A percentile compares a stretch with the other conserved stretches of the same genome.
Evolutionary conservation across 2,113 vertebrate genomes (phyloP).

Genomic region (Edolisoma coerulescens): DNA sequence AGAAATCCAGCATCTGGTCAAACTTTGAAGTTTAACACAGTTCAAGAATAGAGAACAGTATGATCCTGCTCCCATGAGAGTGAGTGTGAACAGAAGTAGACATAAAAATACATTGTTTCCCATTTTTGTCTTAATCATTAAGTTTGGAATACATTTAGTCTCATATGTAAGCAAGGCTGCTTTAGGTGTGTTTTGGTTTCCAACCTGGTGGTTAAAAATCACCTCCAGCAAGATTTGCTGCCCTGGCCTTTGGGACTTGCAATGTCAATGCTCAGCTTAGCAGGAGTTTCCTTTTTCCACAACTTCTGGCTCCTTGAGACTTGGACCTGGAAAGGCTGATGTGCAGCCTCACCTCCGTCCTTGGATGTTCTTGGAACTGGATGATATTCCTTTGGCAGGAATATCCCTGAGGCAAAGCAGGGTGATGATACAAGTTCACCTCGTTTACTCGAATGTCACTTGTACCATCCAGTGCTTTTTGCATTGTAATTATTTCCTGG

Average conservation of each 20-base stretch:
- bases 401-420: constrained; percentile 50
- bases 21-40: not conserved
- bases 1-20: not conserved
- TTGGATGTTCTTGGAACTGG: constrained; percentile 39
- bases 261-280: not conserved
- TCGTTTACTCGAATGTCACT: constrained; percentile 52
- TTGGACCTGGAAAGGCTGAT: not conserved
- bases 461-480: constrained; percentile 43
- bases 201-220: not conserved
- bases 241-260: not conserved
- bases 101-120: not conserved
- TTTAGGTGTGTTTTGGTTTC: not conserved
- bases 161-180: not conserved
- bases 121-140: not conserved
- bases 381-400: constrained; percentile 40
- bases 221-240: not conserved
- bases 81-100: not conserved
- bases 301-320: not conserved
- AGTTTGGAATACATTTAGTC: not conserved
- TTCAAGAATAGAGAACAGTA: not conserved
- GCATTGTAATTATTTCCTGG: constrained; percentile 57
- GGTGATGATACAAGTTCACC: constrained; percentile 55
- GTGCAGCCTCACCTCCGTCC: not conserved
- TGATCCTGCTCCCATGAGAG: not conserved
- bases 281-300: not conserved